A percentile compares a stretch with the other conserved stretches of the same genome.
phyloP scores from a whole-genome alignment of 2,113 vertebrate genomes.

The Eublepharis macularius region DNA sequence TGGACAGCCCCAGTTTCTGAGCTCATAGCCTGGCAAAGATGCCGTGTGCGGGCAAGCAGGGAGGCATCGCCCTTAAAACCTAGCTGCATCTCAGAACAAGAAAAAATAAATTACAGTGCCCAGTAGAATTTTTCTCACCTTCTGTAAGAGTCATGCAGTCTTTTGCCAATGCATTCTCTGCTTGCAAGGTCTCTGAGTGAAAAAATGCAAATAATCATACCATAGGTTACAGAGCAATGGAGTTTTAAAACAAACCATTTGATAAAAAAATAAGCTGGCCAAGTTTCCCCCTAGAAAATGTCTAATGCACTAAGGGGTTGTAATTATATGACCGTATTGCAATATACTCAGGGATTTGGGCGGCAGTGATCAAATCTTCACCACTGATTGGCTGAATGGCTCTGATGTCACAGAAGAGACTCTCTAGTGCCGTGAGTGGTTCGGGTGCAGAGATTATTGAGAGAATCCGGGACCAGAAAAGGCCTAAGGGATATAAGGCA shows the following conservation, averaged over 20 bases:
- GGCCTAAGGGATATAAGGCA: neutral
- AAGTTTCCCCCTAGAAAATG: neutral
- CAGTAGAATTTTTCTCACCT: slow-evolving; percentile 39
- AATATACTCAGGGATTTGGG: neutral
- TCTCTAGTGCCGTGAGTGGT: neutral
- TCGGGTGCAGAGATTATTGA: neutral
- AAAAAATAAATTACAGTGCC: neutral
- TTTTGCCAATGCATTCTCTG: slow-evolving; percentile 46
- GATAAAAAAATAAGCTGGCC: neutral
- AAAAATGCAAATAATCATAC: slow-evolving; percentile 26
- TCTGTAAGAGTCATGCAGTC: slow-evolving; percentile 40
- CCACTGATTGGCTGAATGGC: neutral
- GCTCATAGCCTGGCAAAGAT: too few species aligned
- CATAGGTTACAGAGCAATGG: neutral
- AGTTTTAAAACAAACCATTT: neutral
- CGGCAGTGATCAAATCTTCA: neutral
- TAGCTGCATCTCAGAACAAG: neutral
- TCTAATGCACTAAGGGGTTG: too few species aligned
- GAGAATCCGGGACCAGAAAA: neutral
- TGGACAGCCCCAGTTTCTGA: neutral
- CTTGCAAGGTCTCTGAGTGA: slow-evolving; percentile 37
- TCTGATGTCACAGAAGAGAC: neutral
- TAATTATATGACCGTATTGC: too few species aligned
- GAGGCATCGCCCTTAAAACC: neutral
- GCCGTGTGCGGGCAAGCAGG: neutral